Base-by-base conservation (phyloP, 2,888 invertebrate genomes). In the Clostera curtula region DNA sequence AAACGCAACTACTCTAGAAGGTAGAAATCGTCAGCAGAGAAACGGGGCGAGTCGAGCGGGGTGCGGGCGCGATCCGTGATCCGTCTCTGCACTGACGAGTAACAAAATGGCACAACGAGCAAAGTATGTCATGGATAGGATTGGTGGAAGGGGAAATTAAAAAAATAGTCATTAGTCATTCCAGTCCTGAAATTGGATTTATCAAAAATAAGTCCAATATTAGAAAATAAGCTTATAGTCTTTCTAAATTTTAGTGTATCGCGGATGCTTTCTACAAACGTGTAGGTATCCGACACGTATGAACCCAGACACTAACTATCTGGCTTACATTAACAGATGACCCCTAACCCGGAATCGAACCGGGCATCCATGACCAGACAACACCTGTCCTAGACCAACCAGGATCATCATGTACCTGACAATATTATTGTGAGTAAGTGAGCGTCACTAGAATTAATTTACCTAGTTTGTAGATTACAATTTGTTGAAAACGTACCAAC, bases 81-180 rank as follows among this genome's bases (percentile, higher is more conserved):
- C 69, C 51, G 53, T 31, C 29, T 34, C 41, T 51, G 49, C 60
- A 25, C 46, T 36, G 56, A 70, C 52, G 55, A 70, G 42, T 45
- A 48, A 32, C 40, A 52, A 77, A 80, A 83, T 82, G 80, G 76
- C 82, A 83, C 82, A 83, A 82, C 77, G 80, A 82, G 66, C 77
- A 72, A 75, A 68, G 60, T 56, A 55, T 58, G 34, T 46, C 47
- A 46, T 43, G 50, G 45, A 48, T 35, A 36, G 34, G 42, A 46
- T 51, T 49, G 34, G 43, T 50, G 52, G 58, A 55, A 59, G 58
- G 58, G 61, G 68, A 67, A 63, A 49, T 50, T 24, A 27, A 38
- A 43, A 9, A 15, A 23, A 32, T 33, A 37, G 45, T n/a, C n/a
- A 67, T 76, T 82, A 82, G 72, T 80, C 75, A 57, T 75, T 67